phyloP scores from a whole-genome alignment of 2,888 invertebrate genomes.

The Coelopa pilipes region DNA sequence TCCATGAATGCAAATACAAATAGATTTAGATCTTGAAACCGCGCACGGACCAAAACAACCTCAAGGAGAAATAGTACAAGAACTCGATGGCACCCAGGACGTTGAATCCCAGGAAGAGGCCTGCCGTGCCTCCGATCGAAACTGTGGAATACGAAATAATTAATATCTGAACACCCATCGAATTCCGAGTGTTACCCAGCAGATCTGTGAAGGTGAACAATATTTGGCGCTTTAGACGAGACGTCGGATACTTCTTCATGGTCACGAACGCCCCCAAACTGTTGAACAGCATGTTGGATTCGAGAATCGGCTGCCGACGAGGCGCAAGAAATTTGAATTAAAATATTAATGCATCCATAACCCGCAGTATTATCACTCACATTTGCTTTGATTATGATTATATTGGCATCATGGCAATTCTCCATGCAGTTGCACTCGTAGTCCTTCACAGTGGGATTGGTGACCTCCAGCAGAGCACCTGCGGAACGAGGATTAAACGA shows the following conservation, averaged over 20 bases:
- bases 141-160: slow-evolving; percentile 67
- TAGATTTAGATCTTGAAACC: slow-evolving; percentile 46
- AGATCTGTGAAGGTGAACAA: slow-evolving; percentile 65
- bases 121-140: slow-evolving; percentile 81
- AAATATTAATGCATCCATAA: not conserved
- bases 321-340: not conserved
- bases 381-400: slow-evolving; percentile 19
- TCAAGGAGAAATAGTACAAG: slow-evolving; percentile 76
- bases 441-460: not conserved
- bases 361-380: not conserved
- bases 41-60: slow-evolving; percentile 72
- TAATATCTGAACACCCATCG: too few species aligned
- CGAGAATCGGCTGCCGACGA: slow-evolving; percentile 46
- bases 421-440: slow-evolving; percentile 25
- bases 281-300: slow-evolving; percentile 54
- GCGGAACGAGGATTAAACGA: not conserved
- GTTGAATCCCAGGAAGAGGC: slow-evolving; percentile 81
- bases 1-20: not conserved
- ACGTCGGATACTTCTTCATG: slow-evolving; percentile 41
- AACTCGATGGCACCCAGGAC: slow-evolving; percentile 81
- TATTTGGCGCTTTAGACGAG: slow-evolving; percentile 59
- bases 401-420: slow-evolving; percentile 31
- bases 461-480: not conserved
- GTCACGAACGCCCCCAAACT: slow-evolving; percentile 51
- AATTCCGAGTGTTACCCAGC: slow-evolving; percentile 51